phyloP scores from a whole-genome alignment of 2,888 invertebrate genomes.

The Polyploca ridens region DNA sequence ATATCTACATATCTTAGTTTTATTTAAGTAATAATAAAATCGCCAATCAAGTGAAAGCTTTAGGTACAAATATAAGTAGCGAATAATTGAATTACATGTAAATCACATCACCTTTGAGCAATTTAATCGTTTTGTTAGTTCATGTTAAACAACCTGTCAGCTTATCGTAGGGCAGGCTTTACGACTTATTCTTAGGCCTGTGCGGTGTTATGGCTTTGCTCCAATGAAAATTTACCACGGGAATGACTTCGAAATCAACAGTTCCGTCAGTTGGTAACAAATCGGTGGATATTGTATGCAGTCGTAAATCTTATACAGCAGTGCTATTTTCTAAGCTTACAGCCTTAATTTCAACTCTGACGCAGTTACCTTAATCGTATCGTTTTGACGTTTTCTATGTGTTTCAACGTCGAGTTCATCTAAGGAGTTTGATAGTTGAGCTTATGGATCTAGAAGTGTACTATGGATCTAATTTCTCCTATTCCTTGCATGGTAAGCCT shows the following conservation, averaged over 20 bases:
- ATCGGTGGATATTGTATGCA: conserved; percentile 33
- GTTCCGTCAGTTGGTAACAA: conserved; percentile 48
- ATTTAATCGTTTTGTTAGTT: conserved; percentile 52
- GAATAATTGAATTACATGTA: conserved; percentile 38
- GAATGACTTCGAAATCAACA: conserved; percentile 55
- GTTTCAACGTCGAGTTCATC: background rate
- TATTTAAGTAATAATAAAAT: too few species aligned
- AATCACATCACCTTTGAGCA: conserved; percentile 31
- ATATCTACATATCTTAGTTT: too few species aligned
- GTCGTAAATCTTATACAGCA: conserved; percentile 3
- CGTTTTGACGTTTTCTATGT: background rate
- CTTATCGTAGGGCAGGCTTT: conserved; percentile 57
- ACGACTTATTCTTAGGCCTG: conserved; percentile 60
- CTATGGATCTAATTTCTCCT: too few species aligned
- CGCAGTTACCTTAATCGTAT: conserved; percentile 22
- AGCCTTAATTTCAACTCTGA: conserved; percentile 10
- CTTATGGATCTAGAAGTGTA: too few species aligned
- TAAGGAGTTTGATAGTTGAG: too few species aligned
- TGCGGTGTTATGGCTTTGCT: conserved; percentile 37
- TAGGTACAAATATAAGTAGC: background rate
- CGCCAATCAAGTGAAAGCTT: too few species aligned
- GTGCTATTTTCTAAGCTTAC: background rate
- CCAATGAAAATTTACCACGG: conserved; percentile 44
- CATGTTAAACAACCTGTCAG: conserved; percentile 68
- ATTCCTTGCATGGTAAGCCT: too few species aligned